Base-by-base conservation (phyloP, 2,888 invertebrate species). In the Lissonota sp. region DNA sequence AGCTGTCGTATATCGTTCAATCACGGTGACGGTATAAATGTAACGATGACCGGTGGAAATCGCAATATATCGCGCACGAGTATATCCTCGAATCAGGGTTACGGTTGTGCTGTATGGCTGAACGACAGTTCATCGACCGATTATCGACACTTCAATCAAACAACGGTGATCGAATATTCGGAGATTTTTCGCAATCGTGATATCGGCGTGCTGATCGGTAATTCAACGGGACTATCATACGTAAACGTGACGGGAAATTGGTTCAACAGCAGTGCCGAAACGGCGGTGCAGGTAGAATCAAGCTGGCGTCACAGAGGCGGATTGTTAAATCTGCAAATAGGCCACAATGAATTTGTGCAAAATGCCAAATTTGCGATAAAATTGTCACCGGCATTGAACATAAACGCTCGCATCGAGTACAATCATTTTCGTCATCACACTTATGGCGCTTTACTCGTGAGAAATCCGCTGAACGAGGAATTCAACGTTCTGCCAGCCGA, bases 41-140 rank as follows among this genome's bases (percentile, higher is more conserved):
- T 99, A 8, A 98, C 99, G 0, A 98, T 98, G 80, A 97, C 97
- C 3, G 99, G 99, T 0, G 99, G 99, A 0, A 97, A 96, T 87
- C 95, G 98, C 83, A 98, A 99, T 89, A 95, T 99, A 80, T 99
- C 99, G 8, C 94, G 96, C 86, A 97, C 97, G 58, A 96, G 95
- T 39, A 93, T 99, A 37, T 96, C 96, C 67, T 96, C 97, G 0
- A 99, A 99, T 92, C 94, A 95, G 83, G 98, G 98, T 6, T 96
- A 97, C 87, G 99, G 99, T 1, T 92, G 98, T 26, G 96, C 98
- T 0, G 94, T 98, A 6, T 98, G 98, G 97, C 93, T 98, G 74
- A 99, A 99, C 90, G 96, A 97, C 87, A 97, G 97, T 10, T 92
- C 93, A 84, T 94, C 95, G 87, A 95, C 96, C 0, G 97, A 97